Conservation (phyloP, 2,888 invertebrate genomes). For the Imbricaverruca yamaguchii region DNA sequence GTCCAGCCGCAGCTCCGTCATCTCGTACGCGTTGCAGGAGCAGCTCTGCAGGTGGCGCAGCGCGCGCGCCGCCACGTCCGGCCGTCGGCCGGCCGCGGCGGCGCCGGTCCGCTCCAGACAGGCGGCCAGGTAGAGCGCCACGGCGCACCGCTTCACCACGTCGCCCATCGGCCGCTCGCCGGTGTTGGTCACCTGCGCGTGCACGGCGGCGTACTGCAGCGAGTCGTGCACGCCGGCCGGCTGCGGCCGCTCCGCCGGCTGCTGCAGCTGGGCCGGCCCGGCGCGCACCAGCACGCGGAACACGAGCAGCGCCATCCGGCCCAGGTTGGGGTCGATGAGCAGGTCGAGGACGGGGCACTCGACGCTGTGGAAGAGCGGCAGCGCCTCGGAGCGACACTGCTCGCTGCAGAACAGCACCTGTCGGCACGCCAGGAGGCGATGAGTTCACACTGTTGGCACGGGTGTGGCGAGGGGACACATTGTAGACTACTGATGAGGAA, state of each 20-base stretch:
- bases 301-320: constrained; percentile 31
- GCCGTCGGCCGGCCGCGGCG: constrained; percentile 34
- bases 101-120: constrained; percentile 38
- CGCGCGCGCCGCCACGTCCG: constrained; percentile 39
- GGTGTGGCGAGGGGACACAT: no score
- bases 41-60: constrained; percentile 44
- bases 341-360: constrained; percentile 35
- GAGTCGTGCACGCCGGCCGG: constrained; percentile 29
- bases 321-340: constrained; percentile 28
- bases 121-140: constrained; percentile 43
- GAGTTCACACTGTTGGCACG: not conserved
- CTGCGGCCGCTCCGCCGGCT: not conserved
- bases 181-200: constrained; percentile 29
- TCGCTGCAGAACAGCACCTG: constrained; percentile 36
- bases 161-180: constrained; percentile 34
- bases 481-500: no score
- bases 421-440: not conserved
- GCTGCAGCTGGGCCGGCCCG: not conserved
- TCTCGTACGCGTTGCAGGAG: constrained; percentile 48
- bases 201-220: constrained; percentile 28
- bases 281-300: constrained; percentile 26
- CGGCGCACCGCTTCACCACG: constrained; percentile 41
- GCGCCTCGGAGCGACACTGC: constrained; percentile 34
- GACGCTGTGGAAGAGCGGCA: constrained; percentile 33
- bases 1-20: constrained; percentile 39